Percentiles rank a stretch among this genome's conserved stretches.
Conservation (phyloP, 2,888 invertebrate genomes). For the Congeria kusceri region DNA sequence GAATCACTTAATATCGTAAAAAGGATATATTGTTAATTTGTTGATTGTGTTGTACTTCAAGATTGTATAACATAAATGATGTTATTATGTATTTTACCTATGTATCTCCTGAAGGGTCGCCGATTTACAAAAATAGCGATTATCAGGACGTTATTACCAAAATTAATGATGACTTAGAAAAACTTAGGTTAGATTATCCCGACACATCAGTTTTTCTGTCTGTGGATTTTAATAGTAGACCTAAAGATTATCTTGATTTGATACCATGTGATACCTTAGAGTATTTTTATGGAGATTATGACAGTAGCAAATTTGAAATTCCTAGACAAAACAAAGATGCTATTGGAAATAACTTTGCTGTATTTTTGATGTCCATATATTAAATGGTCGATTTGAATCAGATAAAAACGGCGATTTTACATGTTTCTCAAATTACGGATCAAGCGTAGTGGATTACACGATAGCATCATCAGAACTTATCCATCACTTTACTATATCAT, state of each 20-base stretch:
- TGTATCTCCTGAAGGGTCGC: conserved; percentile 4
- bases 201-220: neutral
- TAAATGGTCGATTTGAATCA: conserved; percentile 1
- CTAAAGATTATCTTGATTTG: conserved; percentile 10
- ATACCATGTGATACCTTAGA: conserved; percentile 8
- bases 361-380: conserved; percentile 6
- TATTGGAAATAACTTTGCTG: conserved; percentile 8
- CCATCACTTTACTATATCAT: conserved; percentile 12
- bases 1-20: conserved; percentile 2
- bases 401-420: conserved; percentile 4
- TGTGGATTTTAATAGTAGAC: neutral
- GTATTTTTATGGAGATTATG: conserved; percentile 10
- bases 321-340: neutral
- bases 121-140: neutral
- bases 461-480: neutral
- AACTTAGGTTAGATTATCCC: conserved; percentile 3
- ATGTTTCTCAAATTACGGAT: conserved; percentile 7
- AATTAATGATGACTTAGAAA: neutral
- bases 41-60: neutral
- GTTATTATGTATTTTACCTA: conserved; percentile 3
- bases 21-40: neutral
- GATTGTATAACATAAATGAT: neutral
- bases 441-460: neutral
- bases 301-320: conserved; percentile 5
- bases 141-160: neutral